These are phyloP conservation scores for Sericinus montela DNA, from an alignment of 2,888 invertebrate species.

Conservation along the genomic window DNA sequence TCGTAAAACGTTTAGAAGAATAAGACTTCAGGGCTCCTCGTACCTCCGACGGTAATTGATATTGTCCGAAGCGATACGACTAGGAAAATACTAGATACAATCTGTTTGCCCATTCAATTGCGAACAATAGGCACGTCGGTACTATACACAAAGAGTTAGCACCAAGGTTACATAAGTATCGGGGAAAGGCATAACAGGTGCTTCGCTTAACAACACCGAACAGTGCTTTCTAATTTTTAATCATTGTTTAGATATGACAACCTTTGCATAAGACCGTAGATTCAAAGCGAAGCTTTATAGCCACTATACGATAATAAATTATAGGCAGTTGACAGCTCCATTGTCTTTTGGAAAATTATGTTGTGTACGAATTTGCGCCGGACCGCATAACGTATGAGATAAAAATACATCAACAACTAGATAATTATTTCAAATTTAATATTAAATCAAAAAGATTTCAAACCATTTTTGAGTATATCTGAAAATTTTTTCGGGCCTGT, in stretches of 20 bases:
- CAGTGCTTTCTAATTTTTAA: slow-evolving; percentile 5
- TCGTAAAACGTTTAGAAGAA: slow-evolving; percentile 9
- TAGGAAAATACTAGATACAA: slow-evolving; percentile 27
- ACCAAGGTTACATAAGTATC: slow-evolving; percentile 26
- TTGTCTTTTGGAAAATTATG: not conserved
- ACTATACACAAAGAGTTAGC: slow-evolving; percentile 27
- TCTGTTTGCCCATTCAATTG: slow-evolving; percentile 31
- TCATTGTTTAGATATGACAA: not conserved
- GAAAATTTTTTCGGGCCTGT: too few species aligned
- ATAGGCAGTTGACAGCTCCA: not conserved
- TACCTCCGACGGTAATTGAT: slow-evolving; percentile 13
- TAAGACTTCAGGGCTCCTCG: slow-evolving; percentile 9
- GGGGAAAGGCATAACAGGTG: slow-evolving; percentile 11
- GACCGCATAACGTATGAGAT: too few species aligned
- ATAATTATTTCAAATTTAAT: too few species aligned
- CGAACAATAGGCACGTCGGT: slow-evolving; percentile 27
- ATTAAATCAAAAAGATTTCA: too few species aligned
- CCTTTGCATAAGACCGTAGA: not conserved
- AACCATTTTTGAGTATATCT: too few species aligned
- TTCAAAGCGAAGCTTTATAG: not conserved
- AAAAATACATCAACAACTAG: too few species aligned
- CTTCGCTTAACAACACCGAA: not conserved
- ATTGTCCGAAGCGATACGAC: slow-evolving; percentile 17
- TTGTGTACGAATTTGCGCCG: not conserved
- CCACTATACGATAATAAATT: not conserved